Evolutionary conservation across 2,797 vertebrate species (phyloP).

Genomic region (Spea hammondii): DNA sequence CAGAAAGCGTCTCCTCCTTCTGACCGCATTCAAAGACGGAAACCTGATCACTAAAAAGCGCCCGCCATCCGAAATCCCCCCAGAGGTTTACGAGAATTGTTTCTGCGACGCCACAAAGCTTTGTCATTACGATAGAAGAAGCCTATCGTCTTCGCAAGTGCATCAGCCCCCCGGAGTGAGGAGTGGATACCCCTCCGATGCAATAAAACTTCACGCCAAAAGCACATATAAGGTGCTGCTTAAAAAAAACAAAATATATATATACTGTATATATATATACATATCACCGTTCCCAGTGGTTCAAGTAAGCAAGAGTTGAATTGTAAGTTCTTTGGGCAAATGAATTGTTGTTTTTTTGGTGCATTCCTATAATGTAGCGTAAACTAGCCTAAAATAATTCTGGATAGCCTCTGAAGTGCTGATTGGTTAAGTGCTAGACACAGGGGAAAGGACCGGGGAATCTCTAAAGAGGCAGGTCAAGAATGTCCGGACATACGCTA

Average conservation of each 20-base stretch:
- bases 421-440: constrained; percentile 34
- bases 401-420: constrained; percentile 12
- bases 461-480: background rate
- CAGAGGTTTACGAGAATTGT: no score
- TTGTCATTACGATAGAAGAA: no score
- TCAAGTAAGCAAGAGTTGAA: constrained; percentile 18
- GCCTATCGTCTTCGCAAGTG: no score
- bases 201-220: background rate
- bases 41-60: no score
- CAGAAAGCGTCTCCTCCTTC: no score
- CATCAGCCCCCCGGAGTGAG: no score
- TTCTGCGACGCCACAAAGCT: no score
- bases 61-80: no score
- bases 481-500: background rate
- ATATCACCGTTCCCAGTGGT: constrained; percentile 9
- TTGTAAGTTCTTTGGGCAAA: constrained; percentile 18
- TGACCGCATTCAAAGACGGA: no score
- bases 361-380: background rate
- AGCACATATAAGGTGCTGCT: background rate
- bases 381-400: background rate
- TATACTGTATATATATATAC: no score
- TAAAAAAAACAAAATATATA: background rate
- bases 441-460: background rate
- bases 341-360: background rate
- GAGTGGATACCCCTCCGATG: background rate